A percentile compares a stretch with the other conserved stretches of the same genome.
Conservation (phyloP, 2,797 vertebrate genomes). For the Hemibagrus guttatus region DNA sequence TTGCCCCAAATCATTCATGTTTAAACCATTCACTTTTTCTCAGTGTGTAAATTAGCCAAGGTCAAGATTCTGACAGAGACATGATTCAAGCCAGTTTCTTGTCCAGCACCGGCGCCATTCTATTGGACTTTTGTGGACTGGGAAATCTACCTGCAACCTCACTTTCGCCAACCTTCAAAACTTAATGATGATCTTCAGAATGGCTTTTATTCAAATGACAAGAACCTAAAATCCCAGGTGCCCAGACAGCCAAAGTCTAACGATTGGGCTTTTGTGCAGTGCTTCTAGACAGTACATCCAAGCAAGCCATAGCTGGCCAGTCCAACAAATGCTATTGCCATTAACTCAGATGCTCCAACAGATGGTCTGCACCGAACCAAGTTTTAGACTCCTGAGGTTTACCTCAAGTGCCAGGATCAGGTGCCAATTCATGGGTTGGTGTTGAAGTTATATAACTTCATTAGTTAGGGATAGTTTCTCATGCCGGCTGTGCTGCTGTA, state of each 20-base stretch:
- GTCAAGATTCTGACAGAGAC: slow-evolving; percentile 1
- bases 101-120: slow-evolving; percentile 41
- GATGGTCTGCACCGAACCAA: background rate
- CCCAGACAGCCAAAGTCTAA: background rate
- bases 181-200: background rate
- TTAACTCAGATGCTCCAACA: slow-evolving; percentile 17
- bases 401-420: slow-evolving; percentile 3
- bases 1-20: background rate
- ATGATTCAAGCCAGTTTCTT: slow-evolving; percentile 16
- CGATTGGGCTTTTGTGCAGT: background rate
- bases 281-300: background rate
- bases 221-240: background rate
- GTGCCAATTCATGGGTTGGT: slow-evolving; percentile 17
- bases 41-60: background rate
- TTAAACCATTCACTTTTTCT: slow-evolving; percentile 18
- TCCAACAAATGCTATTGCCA: slow-evolving; percentile 9
- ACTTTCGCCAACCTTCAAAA: background rate
- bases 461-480: slow-evolving; percentile 17
- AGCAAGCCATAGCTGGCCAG: background rate
- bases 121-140: slow-evolving; percentile 14
- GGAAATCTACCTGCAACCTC: slow-evolving; percentile 3
- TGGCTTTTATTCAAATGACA: background rate
- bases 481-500: slow-evolving; percentile 44
- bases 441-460: slow-evolving; percentile 1
- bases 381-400: slow-evolving; percentile 11